Evolutionary conservation across 2,797 vertebrate genomes (phyloP).

Genomic region (Cirrhinus mrigala): DNA sequence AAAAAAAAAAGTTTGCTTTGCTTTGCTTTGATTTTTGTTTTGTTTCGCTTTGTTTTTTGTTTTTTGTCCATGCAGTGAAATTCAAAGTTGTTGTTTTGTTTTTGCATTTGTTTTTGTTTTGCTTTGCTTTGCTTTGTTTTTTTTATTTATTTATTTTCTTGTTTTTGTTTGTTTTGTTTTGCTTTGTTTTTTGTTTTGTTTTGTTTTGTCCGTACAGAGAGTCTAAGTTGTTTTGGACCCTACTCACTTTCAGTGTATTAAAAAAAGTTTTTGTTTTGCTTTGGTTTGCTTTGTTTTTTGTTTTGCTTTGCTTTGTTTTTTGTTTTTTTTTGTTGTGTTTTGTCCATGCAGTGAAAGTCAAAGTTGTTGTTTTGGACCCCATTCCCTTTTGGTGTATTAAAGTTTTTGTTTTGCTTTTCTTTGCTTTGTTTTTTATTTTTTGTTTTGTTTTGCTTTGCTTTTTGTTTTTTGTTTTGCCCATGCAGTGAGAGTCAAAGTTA

Average conservation of each 20-base stretch:
- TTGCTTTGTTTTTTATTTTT: too few relatives aligned
- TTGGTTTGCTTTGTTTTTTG: not conserved
- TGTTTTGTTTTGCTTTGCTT: too few relatives aligned
- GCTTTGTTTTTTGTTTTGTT: not conserved
- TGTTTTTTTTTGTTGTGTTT: not conserved
- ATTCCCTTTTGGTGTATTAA: not conserved
- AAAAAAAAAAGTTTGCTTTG: too few relatives aligned
- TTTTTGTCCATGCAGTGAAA: too few relatives aligned
- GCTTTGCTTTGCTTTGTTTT: not conserved
- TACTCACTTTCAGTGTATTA: not conserved
- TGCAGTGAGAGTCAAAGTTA: too few relatives aligned
- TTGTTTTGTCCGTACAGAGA: not conserved
- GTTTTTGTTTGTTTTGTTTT: not conserved
- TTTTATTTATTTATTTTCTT: not conserved
- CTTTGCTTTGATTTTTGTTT: not conserved
- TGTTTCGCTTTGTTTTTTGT: not conserved
- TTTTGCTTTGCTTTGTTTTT: not conserved
- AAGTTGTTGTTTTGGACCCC: not conserved
- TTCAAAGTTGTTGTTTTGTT: too few relatives aligned
- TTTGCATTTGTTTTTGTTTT: not conserved
- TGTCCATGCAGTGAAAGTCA: not conserved
- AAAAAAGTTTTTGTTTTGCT: too few relatives aligned
- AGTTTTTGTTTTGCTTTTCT: too few relatives aligned
- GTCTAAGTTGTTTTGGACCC: not conserved
- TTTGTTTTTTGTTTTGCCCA: too few relatives aligned